Evolutionary conservation across 2,888 invertebrate species (phyloP).

Genomic region (Molanna angustata): DNA sequence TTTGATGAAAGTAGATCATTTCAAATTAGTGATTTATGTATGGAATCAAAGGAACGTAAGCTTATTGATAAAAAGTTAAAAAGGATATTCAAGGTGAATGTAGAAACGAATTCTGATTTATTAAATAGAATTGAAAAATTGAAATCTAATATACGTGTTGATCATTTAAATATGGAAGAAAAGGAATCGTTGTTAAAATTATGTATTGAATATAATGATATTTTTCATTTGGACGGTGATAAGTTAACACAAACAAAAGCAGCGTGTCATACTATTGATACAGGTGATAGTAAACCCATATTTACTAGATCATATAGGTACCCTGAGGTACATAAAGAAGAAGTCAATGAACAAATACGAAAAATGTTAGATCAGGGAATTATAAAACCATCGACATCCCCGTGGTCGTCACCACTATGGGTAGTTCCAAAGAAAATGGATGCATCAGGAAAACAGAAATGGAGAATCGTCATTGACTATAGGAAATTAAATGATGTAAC

Average conservation of each 20-base stretch:
- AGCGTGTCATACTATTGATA: conserved; percentile 37
- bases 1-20: neutral
- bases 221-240: conserved; percentile 8
- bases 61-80: neutral
- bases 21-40: neutral
- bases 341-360: conserved; percentile 38
- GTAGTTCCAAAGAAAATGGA: conserved; percentile 38
- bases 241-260: conserved; percentile 2
- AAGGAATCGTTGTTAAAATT: neutral
- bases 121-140: neutral
- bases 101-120: neutral
- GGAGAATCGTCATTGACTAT: conserved; percentile 40
- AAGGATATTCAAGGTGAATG: neutral
- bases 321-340: conserved; percentile 38
- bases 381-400: conserved; percentile 35
- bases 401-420: conserved; percentile 33
- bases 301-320: conserved; percentile 39
- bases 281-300: conserved; percentile 35
- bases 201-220: conserved; percentile 4
- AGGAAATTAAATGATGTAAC: conserved; percentile 40
- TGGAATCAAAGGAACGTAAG: neutral
- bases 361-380: conserved; percentile 37
- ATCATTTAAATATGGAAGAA: conserved; percentile 6
- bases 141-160: neutral
- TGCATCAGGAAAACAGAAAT: conserved; percentile 35